Conservation (phyloP, 2,888 invertebrate species). For the Acleris sparsana region DNA sequence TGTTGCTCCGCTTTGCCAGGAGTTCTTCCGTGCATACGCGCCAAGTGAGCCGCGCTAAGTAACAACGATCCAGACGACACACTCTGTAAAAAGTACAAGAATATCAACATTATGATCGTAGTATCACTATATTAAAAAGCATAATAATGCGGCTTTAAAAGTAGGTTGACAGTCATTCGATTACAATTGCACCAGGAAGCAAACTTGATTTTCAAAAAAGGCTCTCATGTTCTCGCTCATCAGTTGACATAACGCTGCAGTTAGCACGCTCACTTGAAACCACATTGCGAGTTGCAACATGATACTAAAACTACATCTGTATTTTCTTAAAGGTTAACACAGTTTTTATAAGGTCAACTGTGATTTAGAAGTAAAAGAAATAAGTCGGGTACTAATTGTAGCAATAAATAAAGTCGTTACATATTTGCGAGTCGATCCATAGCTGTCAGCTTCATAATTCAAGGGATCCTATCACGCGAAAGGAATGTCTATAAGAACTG, state of each 20-base stretch:
- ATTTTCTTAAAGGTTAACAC: constrained; percentile 21
- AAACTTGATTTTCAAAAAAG: constrained; percentile 29
- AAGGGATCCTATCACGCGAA: constrained; percentile 41
- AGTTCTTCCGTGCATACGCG: constrained; percentile 78
- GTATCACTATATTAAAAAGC: background rate
- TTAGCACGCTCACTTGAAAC: constrained; percentile 5
- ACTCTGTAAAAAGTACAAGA: constrained; percentile 81
- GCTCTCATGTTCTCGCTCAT: constrained; percentile 23
- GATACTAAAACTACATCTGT: constrained; percentile 9
- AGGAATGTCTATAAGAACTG: constrained; percentile 49
- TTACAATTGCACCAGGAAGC: constrained; percentile 37
- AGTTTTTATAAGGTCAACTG: constrained; percentile 23
- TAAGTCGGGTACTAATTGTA: constrained; percentile 35
- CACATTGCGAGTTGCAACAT: constrained; percentile 15
- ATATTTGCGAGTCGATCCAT: constrained; percentile 37
- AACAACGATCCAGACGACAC: constrained; percentile 91
- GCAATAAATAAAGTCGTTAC: constrained; percentile 40
- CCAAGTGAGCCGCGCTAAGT: constrained; percentile 90
- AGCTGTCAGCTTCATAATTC: constrained; percentile 41
- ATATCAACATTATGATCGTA: constrained; percentile 19
- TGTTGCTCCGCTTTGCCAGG: constrained; percentile 66
- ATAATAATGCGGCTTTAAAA: constrained; percentile 24
- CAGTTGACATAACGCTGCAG: constrained; percentile 16
- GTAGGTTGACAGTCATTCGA: constrained; percentile 31
- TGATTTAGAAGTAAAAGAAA: constrained; percentile 16